These are phyloP conservation scores for Prolemur simus DNA, from an alignment of 2,113 vertebrate genomes.

Conservation along the genomic window DNA sequence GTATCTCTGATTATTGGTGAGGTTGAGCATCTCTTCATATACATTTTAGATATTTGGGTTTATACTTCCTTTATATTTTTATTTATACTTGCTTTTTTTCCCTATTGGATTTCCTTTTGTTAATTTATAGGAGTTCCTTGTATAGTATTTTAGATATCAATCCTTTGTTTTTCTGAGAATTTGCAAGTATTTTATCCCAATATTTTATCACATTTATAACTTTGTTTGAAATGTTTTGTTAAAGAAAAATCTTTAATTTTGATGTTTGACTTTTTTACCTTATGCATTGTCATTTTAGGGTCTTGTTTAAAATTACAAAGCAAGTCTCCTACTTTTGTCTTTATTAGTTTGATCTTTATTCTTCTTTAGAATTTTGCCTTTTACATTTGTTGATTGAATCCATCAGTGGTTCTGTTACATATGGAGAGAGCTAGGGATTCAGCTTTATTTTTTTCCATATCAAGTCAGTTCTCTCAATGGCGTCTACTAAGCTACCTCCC, in stretches of 20 bases:
- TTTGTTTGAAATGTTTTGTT: not conserved
- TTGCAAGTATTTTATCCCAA: not conserved
- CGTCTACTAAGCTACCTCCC: not conserved
- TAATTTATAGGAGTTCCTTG: not conserved
- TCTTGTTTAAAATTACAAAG: not conserved
- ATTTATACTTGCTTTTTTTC: not conserved
- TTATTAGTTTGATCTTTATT: not conserved
- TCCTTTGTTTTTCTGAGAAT: not conserved
- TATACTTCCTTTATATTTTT: not conserved
- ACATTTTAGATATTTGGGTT: not conserved
- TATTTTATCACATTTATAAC: not conserved
- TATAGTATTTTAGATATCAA: not conserved
- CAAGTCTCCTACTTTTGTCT: not conserved
- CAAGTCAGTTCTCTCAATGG: not conserved
- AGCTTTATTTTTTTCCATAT: not conserved
- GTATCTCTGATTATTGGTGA: not conserved
- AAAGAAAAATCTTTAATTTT: not conserved
- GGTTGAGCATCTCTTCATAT: not conserved
- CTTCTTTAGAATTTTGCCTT: not conserved
- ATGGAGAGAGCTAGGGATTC: not conserved
- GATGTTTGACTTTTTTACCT: not conserved
- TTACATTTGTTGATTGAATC: not conserved
- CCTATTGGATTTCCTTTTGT: not conserved
- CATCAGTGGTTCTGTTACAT: not conserved
- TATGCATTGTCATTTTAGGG: not conserved